A percentile compares a stretch with the other conserved stretches of the same genome.
Evolutionary conservation across 1,140 invertebrate genomes (phyloP).

Genomic region (Meteorus sp.): DNA sequence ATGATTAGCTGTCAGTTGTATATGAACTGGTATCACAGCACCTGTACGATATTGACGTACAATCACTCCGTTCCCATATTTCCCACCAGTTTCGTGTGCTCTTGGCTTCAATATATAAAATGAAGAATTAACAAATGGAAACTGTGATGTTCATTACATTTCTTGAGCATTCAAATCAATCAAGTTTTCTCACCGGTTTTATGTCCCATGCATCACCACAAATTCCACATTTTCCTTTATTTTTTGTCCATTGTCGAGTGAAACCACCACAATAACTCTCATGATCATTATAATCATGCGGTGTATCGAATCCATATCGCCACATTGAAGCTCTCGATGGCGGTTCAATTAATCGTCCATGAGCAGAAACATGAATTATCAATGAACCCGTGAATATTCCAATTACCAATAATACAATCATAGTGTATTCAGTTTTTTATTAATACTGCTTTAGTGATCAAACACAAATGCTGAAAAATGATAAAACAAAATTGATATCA

Average conservation of each 20-base stretch:
- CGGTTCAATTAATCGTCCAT: constrained; percentile 83
- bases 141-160: no score
- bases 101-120: constrained; percentile 60
- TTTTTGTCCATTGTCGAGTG: constrained; percentile 71
- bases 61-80: constrained; percentile 79
- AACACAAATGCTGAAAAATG: no score
- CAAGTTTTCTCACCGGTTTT: constrained; percentile 51
- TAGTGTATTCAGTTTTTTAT: no score
- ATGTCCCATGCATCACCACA: constrained; percentile 84
- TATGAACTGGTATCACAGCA: constrained; percentile 69
- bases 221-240: constrained; percentile 82
- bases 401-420: not conserved
- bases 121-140: no score
- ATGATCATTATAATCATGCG: constrained; percentile 82
- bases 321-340: constrained; percentile 82
- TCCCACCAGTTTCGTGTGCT: constrained; percentile 81
- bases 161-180: not conserved
- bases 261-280: constrained; percentile 89
- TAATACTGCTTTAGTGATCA: no score
- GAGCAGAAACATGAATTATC: constrained; percentile 48
- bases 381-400: constrained; percentile 11
- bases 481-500: no score
- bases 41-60: constrained; percentile 73
- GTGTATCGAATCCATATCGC: constrained; percentile 68
- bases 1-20: constrained; percentile 80